Conservation (phyloP, 1,140 invertebrate genomes). For the Potamilus streckersoni region DNA sequence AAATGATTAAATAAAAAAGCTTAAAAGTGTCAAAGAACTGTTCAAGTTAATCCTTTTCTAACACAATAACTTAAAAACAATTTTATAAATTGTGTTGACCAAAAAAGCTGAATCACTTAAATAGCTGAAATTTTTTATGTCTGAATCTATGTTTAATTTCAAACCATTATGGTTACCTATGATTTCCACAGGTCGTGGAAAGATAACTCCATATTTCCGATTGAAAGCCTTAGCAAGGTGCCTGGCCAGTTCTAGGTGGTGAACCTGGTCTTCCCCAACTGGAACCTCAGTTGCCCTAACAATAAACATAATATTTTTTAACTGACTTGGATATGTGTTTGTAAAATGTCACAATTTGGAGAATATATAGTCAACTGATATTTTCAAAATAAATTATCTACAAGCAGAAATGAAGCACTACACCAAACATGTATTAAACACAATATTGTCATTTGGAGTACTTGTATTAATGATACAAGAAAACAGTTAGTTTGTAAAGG, state of each 20-base stretch:
- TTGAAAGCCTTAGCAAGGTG: slow-evolving; percentile 84
- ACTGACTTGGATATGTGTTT: too few relatives aligned
- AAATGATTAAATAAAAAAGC: not conserved
- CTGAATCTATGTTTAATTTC: not conserved
- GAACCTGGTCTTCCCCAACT: slow-evolving; percentile 92
- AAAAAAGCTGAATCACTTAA: not conserved
- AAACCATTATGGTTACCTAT: slow-evolving; percentile 71
- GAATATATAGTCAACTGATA: too few relatives aligned
- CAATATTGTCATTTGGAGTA: too few relatives aligned
- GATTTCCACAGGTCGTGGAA: slow-evolving; percentile 78
- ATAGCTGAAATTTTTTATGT: not conserved
- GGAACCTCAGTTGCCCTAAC: slow-evolving; percentile 90
- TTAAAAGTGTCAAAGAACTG: not conserved
- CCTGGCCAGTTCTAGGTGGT: slow-evolving; percentile 90
- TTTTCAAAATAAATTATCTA: too few relatives aligned
- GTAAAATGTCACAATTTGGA: too few relatives aligned
- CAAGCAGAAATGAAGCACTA: too few relatives aligned
- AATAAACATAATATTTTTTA: slow-evolving; percentile 4
- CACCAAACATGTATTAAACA: too few relatives aligned
- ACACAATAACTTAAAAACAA: not conserved
- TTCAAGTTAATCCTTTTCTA: not conserved
- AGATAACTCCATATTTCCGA: slow-evolving; percentile 73
- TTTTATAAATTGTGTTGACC: not conserved
- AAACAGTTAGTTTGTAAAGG: too few relatives aligned
- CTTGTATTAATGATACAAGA: too few relatives aligned